These are phyloP conservation scores for Drosophila merina DNA, from an alignment of 2,888 invertebrate genomes.

Conservation along the genomic window DNA sequence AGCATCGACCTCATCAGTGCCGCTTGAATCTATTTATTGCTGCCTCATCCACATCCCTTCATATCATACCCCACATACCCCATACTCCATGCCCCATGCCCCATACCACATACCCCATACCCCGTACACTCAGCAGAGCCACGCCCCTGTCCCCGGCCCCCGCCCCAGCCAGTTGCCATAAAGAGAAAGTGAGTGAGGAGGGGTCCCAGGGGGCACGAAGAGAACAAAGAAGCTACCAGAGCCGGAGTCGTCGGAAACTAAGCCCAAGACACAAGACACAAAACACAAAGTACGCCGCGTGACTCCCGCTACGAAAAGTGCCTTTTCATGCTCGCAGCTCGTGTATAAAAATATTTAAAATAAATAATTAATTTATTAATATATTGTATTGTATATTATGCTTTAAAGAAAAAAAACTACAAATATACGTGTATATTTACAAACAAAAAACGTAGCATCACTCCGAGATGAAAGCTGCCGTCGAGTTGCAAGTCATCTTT, in stretches of 20 bases:
- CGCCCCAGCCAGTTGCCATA: conserved; percentile 57
- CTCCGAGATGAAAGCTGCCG: conserved; percentile 14
- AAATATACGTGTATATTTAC: conserved; percentile 31
- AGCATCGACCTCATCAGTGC: conserved; percentile 45
- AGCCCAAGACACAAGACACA: background rate
- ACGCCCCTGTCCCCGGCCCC: conserved; percentile 5
- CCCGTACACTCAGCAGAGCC: background rate
- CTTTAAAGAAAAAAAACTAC: conserved; percentile 28
- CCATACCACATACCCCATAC: background rate
- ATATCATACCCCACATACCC: background rate
- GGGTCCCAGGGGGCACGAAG: conserved; percentile 16
- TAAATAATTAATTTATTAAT: conserved; percentile 68
- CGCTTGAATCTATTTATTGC: conserved; percentile 55
- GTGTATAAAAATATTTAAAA: conserved; percentile 56
- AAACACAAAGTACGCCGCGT: background rate
- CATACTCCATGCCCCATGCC: background rate
- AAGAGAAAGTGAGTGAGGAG: conserved; percentile 36
- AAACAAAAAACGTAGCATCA: background rate
- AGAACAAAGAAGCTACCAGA: conserved; percentile 41
- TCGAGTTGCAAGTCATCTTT: conserved; percentile 33
- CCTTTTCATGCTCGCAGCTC: conserved; percentile 49
- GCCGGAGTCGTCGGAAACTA: conserved; percentile 1
- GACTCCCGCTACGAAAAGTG: conserved; percentile 13
- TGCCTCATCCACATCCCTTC: conserved; percentile 38
- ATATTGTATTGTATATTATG: conserved; percentile 47